A percentile compares a stretch with the other conserved stretches of the same genome.
Evolutionary conservation across 2,888 invertebrate species (phyloP).

Genomic region (Ophion ellenae): DNA sequence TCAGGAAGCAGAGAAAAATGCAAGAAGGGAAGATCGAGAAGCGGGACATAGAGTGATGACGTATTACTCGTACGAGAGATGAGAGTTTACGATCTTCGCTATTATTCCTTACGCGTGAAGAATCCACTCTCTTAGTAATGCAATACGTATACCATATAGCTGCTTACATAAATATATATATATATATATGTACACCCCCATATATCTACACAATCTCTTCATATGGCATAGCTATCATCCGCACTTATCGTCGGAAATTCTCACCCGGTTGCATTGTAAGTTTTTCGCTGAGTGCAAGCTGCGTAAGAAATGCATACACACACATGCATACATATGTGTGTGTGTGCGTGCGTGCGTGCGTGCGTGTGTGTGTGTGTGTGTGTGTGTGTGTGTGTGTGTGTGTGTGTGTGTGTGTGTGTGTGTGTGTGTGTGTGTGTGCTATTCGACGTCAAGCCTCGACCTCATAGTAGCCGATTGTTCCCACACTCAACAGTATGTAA

Average conservation of each 20-base stretch:
- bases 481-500: not conserved
- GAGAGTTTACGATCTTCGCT: slow-evolving; percentile 65
- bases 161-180: not conserved
- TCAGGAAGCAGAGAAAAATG: not conserved
- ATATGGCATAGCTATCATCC: slow-evolving; percentile 54
- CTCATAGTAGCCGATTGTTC: not conserved
- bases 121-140: slow-evolving; percentile 32
- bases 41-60: slow-evolving; percentile 32
- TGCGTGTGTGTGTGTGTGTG: no score
- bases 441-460: not conserved
- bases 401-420: no score
- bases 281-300: slow-evolving; percentile 42
- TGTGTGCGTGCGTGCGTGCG: no score
- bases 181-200: not conserved
- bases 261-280: slow-evolving; percentile 66
- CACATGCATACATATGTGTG: no score
- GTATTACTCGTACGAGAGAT: slow-evolving; percentile 42
- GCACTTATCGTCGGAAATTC: slow-evolving; percentile 68
- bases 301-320: slow-evolving; percentile 2
- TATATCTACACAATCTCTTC: slow-evolving; percentile 13
- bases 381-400: no score
- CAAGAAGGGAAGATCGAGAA: slow-evolving; percentile 3
- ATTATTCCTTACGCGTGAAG: slow-evolving; percentile 68
- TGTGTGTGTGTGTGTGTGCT: not conserved
- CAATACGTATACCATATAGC: not conserved